These are phyloP conservation scores for Syngnathus floridae DNA, from an alignment of 2,113 vertebrate species.

Conservation along the genomic window DNA sequence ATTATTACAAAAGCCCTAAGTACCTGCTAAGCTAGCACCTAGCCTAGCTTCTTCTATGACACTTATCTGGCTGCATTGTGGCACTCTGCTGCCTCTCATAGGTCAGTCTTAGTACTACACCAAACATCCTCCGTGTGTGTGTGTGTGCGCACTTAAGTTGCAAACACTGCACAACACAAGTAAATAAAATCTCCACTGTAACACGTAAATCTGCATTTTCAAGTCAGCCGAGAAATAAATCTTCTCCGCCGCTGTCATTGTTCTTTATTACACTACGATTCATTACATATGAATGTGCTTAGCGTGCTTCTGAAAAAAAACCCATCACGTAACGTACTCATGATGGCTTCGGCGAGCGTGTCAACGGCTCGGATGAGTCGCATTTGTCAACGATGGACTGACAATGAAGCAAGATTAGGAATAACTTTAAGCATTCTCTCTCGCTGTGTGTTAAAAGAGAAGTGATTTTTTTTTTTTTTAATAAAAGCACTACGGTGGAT, in stretches of 20 bases:
- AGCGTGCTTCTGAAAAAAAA: conserved; percentile 46
- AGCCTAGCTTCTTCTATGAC: too few species aligned
- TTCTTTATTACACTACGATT: conserved; percentile 57
- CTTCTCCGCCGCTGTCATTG: conserved; percentile 35
- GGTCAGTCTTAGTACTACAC: too few species aligned
- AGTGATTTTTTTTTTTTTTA: conserved; percentile 57
- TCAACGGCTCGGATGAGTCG: conserved; percentile 51
- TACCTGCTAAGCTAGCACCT: too few species aligned
- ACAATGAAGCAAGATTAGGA: conserved; percentile 54
- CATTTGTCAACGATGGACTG: conserved; percentile 61
- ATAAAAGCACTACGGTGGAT: conserved; percentile 74
- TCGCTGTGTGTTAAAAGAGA: conserved; percentile 43
- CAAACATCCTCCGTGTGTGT: too few species aligned
- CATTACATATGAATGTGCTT: conserved; percentile 53
- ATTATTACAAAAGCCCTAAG: too few species aligned
- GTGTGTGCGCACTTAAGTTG: not conserved
- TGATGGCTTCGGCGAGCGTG: conserved; percentile 54
- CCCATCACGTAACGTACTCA: conserved; percentile 48
- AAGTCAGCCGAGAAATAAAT: conserved; percentile 40
- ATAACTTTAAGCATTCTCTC: conserved; percentile 35
- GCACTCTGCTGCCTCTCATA: too few species aligned
- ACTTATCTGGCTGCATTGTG: too few species aligned
- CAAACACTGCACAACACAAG: not conserved
- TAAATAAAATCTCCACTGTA: not conserved
- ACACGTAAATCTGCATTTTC: not conserved